phyloP scores from a whole-genome alignment of 2,797 vertebrate species.

The Cheracebus regulus region DNA sequence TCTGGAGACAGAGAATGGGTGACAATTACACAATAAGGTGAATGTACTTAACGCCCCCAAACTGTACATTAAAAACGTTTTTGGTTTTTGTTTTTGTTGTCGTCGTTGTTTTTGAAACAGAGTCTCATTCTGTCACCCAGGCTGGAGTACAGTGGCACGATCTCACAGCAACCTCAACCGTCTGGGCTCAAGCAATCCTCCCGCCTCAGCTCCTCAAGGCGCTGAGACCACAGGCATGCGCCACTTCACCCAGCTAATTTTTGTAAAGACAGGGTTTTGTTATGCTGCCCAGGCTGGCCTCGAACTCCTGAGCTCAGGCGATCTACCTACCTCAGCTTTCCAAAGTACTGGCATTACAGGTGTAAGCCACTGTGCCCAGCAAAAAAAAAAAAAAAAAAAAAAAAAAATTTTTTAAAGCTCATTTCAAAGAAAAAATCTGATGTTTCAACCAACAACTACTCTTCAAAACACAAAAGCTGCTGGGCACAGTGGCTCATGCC shows the following conservation, averaged over 20 bases:
- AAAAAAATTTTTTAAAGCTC: not conserved
- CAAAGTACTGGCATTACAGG: not conserved
- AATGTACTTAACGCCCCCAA: not conserved
- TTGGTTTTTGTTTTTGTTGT: not conserved
- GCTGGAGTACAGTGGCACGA: not conserved
- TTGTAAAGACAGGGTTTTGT: not conserved
- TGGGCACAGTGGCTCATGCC: not conserved
- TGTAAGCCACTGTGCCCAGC: not conserved
- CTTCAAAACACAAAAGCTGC: not conserved
- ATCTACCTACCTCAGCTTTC: not conserved
- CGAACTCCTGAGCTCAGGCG: not conserved
- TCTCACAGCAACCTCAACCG: not conserved
- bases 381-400: not conserved
- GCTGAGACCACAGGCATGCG: not conserved
- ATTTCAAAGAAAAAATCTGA: not conserved
- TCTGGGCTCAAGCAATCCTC: not conserved
- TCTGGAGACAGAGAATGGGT: not conserved
- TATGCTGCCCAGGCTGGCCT: not conserved
- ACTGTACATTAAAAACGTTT: not conserved
- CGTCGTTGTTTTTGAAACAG: not conserved
- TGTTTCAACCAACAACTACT: not conserved
- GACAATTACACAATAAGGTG: not conserved
- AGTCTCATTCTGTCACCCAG: not conserved
- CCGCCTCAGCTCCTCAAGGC: not conserved
- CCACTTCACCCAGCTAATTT: not conserved